phyloP scores from a whole-genome alignment of 2,888 invertebrate species.

The Chrysina gloriosa region DNA sequence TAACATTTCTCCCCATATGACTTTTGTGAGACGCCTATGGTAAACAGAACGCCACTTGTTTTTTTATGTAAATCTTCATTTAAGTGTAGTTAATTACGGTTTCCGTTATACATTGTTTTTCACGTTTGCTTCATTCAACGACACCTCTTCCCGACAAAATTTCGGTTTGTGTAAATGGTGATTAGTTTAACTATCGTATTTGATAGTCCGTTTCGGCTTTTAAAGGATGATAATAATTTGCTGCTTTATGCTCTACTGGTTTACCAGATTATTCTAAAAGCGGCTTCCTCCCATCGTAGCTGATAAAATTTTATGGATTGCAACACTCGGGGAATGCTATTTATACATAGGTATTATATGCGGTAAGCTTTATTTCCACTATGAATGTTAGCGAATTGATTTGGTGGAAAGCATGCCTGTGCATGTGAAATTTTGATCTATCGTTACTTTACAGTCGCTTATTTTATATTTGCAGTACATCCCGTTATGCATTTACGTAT shows the following conservation, averaged over 20 bases:
- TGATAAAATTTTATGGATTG: background rate
- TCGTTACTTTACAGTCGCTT: too few species aligned
- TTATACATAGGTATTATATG: too few species aligned
- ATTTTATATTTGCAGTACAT: too few species aligned
- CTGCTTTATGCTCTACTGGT: conserved; percentile 1
- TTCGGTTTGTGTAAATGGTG: background rate
- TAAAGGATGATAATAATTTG: conserved; percentile 7
- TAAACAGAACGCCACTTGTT: too few species aligned
- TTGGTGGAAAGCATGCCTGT: too few species aligned
- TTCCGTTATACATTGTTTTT: conserved; percentile 3
- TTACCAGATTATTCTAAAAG: background rate
- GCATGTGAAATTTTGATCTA: too few species aligned
- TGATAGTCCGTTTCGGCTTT: conserved; percentile 1
- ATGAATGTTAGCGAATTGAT: too few species aligned
- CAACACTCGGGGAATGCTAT: background rate
- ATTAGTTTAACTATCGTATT: conserved; percentile 1
- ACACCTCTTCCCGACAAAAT: background rate
- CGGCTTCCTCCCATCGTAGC: background rate
- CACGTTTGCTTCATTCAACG: background rate
- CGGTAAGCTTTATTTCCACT: too few species aligned
- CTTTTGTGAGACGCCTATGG: background rate
- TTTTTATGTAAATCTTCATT: conserved; percentile 1
- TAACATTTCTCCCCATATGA: too few species aligned
- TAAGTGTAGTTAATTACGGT: background rate
- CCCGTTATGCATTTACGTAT: too few species aligned